Evolutionary conservation across 1,140 invertebrate genomes (phyloP), one percentile per base, ranked within the genome.

Genomic region (Geopemphigus sp.): DNA sequence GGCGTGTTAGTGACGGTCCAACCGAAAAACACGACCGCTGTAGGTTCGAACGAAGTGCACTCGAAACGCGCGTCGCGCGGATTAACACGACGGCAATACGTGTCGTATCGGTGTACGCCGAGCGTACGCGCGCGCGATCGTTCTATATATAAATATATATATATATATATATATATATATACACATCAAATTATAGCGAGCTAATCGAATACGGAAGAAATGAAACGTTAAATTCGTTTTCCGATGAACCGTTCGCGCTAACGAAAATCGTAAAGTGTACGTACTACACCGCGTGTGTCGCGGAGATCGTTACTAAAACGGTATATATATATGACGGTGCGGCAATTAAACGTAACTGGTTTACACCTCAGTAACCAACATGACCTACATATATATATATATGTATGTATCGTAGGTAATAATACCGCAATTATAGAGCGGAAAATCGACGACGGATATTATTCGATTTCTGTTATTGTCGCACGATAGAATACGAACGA

Each of bases 341-440:
- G 8, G 54, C 54, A 74, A 74, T 74, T 74, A 74, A 74, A 74
- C 39, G 29, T 57, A 57, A 74, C 53, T 32, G 54, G n/a, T 74
- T 74, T 74, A 57, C 47, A 66, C n/a, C n/a, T 66, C 24, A 74
- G 53, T 56, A 15, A n/a, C 11, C 29, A 74, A 56, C 57, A 50
- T 11, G 26, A 74, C 72, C 72, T 22, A 29, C 2, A n/a, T 29
- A 53, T 5, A 57, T 6, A 50, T 39, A 39, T 39, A 39, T 39
- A 50, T 50, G 47, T 50, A 50, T 50, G 12, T 12, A 6, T 45
- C 6, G 47, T 47, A 6, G 32, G 64, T 50, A 45, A 39, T 66
- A 64, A 19, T n/a, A n/a, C 8, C 2, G 5, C 1, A 19, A 53
- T 53, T 53, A 26, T 61, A 26, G 1, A 15, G 5, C 26, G 14